phyloP scores from a whole-genome alignment of 2,113 vertebrate species.

The Anarhynchus alexandrinus region DNA sequence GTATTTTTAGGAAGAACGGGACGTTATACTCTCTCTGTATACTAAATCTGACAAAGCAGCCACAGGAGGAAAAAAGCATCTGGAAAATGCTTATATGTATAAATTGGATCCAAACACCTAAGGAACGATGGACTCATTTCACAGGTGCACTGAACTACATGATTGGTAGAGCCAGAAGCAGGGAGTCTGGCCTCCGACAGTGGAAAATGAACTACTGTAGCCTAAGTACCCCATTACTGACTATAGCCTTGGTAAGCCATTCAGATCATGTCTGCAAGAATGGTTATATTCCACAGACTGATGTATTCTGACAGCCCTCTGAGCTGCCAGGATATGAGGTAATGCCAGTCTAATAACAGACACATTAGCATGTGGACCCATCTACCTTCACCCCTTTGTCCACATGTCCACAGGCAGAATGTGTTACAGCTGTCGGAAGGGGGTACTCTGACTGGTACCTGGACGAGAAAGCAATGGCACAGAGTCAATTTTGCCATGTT shows the following conservation, averaged over 20 bases:
- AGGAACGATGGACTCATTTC: neutral
- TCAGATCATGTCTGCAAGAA: neutral
- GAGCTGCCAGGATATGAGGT: neutral
- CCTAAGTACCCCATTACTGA: neutral
- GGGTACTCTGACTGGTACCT: neutral
- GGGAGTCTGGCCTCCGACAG: neutral
- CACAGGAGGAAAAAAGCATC: neutral
- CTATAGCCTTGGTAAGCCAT: neutral
- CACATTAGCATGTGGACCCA: neutral
- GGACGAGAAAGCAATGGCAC: neutral
- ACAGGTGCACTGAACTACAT: neutral
- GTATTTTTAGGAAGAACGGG: neutral
- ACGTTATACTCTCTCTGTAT: neutral
- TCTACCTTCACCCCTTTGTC: neutral
- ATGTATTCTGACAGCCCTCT: neutral
- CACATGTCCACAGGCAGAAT: neutral
- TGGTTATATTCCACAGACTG: neutral
- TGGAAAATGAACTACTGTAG: neutral
- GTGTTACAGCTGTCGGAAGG: neutral
- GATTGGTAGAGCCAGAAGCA: neutral
- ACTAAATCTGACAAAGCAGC: neutral
- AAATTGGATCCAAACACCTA: neutral
- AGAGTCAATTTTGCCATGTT: neutral
- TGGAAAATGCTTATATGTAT: neutral
- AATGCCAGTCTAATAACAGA: neutral